Evolutionary conservation across 2,113 vertebrate species (phyloP).

Genomic region (Pampusana beccarii): DNA sequence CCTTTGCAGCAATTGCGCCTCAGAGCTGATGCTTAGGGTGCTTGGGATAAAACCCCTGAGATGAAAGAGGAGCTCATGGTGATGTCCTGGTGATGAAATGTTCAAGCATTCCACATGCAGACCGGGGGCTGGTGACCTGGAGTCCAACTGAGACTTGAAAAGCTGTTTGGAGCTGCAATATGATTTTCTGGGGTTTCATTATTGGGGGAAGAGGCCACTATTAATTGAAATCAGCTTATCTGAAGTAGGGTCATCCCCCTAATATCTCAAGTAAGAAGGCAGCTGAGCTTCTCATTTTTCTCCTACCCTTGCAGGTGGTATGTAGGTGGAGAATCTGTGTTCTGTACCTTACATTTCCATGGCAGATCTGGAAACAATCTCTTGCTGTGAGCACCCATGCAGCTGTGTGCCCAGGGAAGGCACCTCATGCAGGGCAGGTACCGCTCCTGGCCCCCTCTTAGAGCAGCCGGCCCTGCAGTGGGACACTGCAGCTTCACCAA

Average conservation of each 20-base stretch:
- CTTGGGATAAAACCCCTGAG: not conserved
- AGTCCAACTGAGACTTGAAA: not conserved
- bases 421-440: too few species aligned
- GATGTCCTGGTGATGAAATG: not conserved
- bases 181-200: not conserved
- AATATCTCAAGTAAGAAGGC: not conserved
- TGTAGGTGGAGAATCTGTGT: not conserved
- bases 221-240: not conserved
- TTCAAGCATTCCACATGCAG: not conserved
- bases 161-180: not conserved
- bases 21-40: fast-evolving
- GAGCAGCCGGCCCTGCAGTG: not conserved
- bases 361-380: not conserved
- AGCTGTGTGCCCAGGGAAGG: too few species aligned
- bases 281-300: not conserved
- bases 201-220: not conserved
- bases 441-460: too few species aligned
- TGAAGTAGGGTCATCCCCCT: not conserved
- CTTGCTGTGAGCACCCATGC: fast-evolving
- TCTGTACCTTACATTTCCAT: too few species aligned
- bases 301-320: not conserved
- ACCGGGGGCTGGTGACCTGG: not conserved
- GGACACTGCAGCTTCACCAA: not conserved
- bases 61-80: not conserved
- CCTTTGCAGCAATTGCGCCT: too few species aligned